Conservation (phyloP, 2,113 vertebrate species). For the Heptranchias perlo region DNA sequence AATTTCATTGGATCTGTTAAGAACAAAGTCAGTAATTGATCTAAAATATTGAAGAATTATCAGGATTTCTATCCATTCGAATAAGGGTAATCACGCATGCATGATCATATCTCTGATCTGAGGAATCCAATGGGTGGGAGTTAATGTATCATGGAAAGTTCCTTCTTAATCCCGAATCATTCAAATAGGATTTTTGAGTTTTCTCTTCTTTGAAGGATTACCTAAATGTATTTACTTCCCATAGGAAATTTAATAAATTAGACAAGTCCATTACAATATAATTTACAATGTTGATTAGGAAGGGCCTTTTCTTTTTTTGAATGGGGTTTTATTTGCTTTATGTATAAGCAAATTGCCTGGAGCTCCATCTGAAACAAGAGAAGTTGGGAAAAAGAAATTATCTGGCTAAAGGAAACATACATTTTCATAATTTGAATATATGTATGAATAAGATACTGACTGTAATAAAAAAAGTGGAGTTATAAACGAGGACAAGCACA, state of each 20-base stretch:
- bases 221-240: neutral
- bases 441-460: neutral
- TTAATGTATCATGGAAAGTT: neutral
- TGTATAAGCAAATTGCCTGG: neutral
- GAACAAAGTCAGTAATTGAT: too few relatives aligned
- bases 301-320: neutral
- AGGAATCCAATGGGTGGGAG: neutral
- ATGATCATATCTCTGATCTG: too few relatives aligned
- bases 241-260: neutral
- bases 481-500: neutral
- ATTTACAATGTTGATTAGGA: neutral
- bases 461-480: neutral
- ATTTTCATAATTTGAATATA: neutral
- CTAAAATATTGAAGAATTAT: too few relatives aligned
- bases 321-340: neutral
- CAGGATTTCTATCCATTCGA: too few relatives aligned
- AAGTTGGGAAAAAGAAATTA: neutral
- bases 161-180: neutral
- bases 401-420: neutral
- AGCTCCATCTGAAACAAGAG: neutral
- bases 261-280: neutral
- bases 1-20: too few relatives aligned
- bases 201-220: neutral
- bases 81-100: too few relatives aligned
- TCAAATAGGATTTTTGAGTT: neutral